phyloP scores from a whole-genome alignment of 2,113 vertebrate genomes.

The Stigmatopora argus region DNA sequence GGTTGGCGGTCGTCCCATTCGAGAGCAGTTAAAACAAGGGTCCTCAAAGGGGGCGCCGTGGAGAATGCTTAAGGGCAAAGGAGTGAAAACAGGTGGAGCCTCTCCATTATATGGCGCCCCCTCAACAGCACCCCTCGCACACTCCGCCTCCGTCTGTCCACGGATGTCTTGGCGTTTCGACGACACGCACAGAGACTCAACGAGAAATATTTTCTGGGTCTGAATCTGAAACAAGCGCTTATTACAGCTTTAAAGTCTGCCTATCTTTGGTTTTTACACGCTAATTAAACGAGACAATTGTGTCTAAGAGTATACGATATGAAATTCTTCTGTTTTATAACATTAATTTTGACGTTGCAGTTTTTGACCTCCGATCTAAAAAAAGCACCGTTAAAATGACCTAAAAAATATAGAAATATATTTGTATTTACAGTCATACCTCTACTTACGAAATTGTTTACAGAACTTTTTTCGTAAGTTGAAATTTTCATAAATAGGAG shows the following conservation, averaged over 20 bases:
- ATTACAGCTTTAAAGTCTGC: neutral
- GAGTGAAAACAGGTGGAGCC: constrained; percentile 87
- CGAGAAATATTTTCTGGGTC: neutral
- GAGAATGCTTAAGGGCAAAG: constrained; percentile 74
- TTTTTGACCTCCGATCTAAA: no score
- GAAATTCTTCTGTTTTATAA: no score
- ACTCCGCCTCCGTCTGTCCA: constrained; percentile 40
- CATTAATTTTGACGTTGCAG: no score
- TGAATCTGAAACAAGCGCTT: neutral
- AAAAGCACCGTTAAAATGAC: no score
- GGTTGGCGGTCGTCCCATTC: constrained; percentile 42
- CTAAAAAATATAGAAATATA: no score
- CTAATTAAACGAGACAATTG: no score
- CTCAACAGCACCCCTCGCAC: constrained; percentile 12
- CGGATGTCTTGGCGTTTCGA: constrained; percentile 16
- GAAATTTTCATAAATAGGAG: no score
- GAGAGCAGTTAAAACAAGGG: constrained; percentile 77
- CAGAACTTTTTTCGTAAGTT: no score
- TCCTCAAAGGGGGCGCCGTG: constrained; percentile 75
- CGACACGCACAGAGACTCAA: constrained; percentile 7
- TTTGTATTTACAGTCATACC: no score
- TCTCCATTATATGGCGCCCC: constrained; percentile 72
- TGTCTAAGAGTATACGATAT: no score
- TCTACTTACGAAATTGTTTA: no score
- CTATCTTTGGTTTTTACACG: no score